Base-by-base conservation (phyloP, 2,113 vertebrate genomes). In the Grammatotria lemairii region DNA sequence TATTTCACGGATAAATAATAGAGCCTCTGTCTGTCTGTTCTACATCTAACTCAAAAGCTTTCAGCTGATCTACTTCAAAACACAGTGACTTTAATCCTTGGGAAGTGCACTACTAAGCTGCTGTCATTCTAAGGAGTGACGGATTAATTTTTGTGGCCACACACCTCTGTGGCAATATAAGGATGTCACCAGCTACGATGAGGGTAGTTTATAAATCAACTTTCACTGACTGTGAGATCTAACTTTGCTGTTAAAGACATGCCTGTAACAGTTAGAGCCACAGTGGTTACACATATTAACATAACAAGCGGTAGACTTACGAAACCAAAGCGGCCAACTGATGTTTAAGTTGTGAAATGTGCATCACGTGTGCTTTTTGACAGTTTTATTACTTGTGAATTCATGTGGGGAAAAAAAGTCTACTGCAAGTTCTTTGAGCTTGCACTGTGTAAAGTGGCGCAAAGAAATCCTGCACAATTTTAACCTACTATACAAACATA, bases 21-120 rank as follows among this genome's bases (percentile, higher is more conserved):
- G 58, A 63, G 58, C 17, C 58, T 35, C 31, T 65, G 8, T 73
- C 65, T 45, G 65, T 45, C 65, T 73, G 65, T 45, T 73, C 38
- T 23, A 42, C 11, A 42, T 23, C 65, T 70, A 42, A 42, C 8
- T 70, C n/a, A 23, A 70, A 40, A 23, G 65, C 12, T 16, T 40
- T 42, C 38, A 73, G 14, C 21, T 26, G 21, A 73, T 73, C 21
- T 26, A 45, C 68, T 16, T 73, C 9, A 26, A 45, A 73, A 45
- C 23, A 9, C 60, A 73, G 38, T 73, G 21, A 45, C 0, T 17
- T 75, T 28, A 75, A 28, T 28, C 8, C 21, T 75, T 26, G 16
- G 42, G 23, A 47, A 7, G 40, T 47, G 23, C 40, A 75, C 14
- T 47, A 23, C 2, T 47, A 47, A 75, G 6, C 1, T 47, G 40